Base-by-base conservation (phyloP, 1,140 invertebrate genomes). In the Drosophila kikkawai region DNA sequence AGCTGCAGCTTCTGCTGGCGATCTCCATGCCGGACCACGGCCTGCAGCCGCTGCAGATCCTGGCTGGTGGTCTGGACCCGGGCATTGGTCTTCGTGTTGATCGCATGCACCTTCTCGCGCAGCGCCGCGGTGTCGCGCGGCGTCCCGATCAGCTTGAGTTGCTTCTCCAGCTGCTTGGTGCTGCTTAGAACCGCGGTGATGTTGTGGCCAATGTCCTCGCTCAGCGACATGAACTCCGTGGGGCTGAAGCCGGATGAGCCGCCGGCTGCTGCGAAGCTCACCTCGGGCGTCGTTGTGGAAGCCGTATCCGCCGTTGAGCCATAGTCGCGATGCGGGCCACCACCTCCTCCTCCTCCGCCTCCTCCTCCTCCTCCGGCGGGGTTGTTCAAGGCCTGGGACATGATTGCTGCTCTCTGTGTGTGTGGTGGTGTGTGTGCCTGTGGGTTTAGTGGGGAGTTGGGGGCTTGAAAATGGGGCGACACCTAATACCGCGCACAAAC, bases 1-100 rank as follows among this genome's bases (percentile, higher is more conserved):
- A 97, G 94, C 93, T 98, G 96, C 70, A 98, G 93, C 85, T 96
- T 97, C 81, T 96, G 96, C 63, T 96, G 95, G 86, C 97, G 96
- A 88, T 97, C 96, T 3, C 95, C 95, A 80, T 94, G 94, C 51
- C 94, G 93, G 59, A 95, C 95, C 9, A 96, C 93, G 34, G 94
- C 94, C 22, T 95, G 95, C 17, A 98, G 93, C 68, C 95, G 94
- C 68, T 95, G 95, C 51, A 98, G 94, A 76, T 97, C 95, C 74
- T 95, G 94, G 48, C 95, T 96, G 3, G 96, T 97, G 42, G 95
- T 95, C 13, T 95, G 94, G 26, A 97, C 95, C 19, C 96, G 95
- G 79, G 95, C 94, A 93, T 97, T 97, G 56, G 96, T 96, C 80
- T 94, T 96, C 69, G 95, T 94, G 79, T 97, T 96, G n/a, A 95